Evolutionary conservation across 2,113 vertebrate species (phyloP).

Genomic region (Hippocampus mohnikei): DNA sequence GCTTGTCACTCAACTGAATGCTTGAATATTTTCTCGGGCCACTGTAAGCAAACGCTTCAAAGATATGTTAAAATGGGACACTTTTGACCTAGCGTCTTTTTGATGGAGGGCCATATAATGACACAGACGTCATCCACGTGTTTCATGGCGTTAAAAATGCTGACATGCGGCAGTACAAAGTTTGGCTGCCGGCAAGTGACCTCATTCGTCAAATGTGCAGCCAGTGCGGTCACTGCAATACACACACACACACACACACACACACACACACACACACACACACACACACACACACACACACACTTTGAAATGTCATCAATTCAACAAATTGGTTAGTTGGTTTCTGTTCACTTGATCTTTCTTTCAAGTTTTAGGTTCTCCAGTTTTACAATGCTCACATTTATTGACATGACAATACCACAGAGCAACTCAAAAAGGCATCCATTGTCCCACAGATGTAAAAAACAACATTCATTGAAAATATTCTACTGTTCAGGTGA

Average conservation of each 20-base stretch:
- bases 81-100: conserved; percentile 32
- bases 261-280: neutral
- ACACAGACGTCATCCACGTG: conserved; percentile 2
- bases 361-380: neutral
- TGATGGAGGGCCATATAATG: conserved; percentile 27
- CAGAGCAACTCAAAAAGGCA: too few species aligned
- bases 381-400: neutral
- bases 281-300: neutral
- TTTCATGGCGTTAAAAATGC: conserved; percentile 14
- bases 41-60: conserved; percentile 29
- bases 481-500: too few species aligned
- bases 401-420: too few species aligned
- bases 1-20: neutral
- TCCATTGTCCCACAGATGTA: too few species aligned
- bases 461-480: too few species aligned
- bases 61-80: conserved; percentile 34
- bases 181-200: conserved; percentile 20
- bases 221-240: neutral
- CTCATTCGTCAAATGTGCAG: neutral
- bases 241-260: neutral
- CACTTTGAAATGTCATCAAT: neutral
- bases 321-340: neutral
- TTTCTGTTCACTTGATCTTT: neutral
- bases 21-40: conserved; percentile 21
- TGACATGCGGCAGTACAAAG: conserved; percentile 28